Percentiles rank a stretch among this genome's conserved stretches.
These are phyloP conservation scores for Cataglyphis albicans DNA, from an alignment of 2,888 invertebrate genomes.

Conservation along the genomic window DNA sequence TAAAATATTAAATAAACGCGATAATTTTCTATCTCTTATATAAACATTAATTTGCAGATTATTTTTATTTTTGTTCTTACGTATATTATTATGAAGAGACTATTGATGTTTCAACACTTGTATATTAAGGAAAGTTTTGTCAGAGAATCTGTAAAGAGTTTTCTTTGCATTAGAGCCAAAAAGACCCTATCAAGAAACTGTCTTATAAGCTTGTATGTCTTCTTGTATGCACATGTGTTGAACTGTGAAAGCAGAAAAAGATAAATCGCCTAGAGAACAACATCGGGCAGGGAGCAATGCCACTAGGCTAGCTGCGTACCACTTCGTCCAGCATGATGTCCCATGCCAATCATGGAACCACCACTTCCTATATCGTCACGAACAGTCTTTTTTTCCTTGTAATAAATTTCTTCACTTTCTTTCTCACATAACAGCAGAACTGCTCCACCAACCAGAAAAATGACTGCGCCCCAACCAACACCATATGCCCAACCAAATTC, in stretches of 20 bases:
- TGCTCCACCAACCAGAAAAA: slow-evolving; percentile 97
- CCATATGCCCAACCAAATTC: slow-evolving; percentile 99
- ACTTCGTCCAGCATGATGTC: slow-evolving; percentile 83
- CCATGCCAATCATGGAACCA: slow-evolving; percentile 84
- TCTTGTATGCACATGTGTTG: slow-evolving; percentile 66
- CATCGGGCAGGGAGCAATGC: slow-evolving; percentile 90
- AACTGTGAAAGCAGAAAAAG: slow-evolving; percentile 72
- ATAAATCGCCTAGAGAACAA: slow-evolving; percentile 87
- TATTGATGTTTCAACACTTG: background rate
- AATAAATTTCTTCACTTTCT: slow-evolving; percentile 99
- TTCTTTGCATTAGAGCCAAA: slow-evolving; percentile 19
- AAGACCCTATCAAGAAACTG: slow-evolving; percentile 62
- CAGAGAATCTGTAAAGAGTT: slow-evolving; percentile 36
- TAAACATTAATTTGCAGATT: background rate
- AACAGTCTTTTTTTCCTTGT: slow-evolving; percentile 97
- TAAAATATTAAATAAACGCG: background rate
- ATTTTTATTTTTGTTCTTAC: background rate
- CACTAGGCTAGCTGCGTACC: slow-evolving; percentile 88
- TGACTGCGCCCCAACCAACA: slow-evolving; percentile 98
- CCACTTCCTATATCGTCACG: slow-evolving; percentile 87
- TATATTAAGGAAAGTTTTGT: background rate
- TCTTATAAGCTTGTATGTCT: slow-evolving; percentile 70
- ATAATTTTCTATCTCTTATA: background rate
- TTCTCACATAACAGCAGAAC: slow-evolving; percentile 98
- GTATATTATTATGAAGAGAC: background rate